phyloP scores from a whole-genome alignment of 2,797 vertebrate genomes.

The Microhierax caerulescens region DNA sequence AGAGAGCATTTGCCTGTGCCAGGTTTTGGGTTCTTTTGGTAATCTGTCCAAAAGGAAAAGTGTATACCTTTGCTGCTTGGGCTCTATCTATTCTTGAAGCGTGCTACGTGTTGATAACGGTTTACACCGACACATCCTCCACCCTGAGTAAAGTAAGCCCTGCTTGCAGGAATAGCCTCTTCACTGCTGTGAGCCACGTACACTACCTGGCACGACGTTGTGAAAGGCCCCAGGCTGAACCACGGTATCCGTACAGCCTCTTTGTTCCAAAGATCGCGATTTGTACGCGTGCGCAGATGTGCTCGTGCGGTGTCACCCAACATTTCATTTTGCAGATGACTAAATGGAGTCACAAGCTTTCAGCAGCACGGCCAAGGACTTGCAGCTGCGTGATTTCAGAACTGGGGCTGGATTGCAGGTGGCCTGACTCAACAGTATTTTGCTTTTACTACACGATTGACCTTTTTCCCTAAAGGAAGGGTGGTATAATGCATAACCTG shows the following conservation, averaged over 20 bases:
- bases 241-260: background rate
- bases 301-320: background rate
- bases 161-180: background rate
- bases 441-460: background rate
- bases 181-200: background rate
- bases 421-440: background rate
- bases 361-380: background rate
- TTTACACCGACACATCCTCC: background rate
- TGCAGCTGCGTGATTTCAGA: background rate
- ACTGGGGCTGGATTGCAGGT: background rate
- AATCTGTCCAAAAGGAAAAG: background rate
- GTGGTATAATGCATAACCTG: background rate
- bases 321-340: background rate
- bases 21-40: too few relatives aligned
- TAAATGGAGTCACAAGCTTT: background rate
- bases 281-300: background rate
- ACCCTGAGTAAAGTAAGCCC: background rate
- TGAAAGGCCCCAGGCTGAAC: background rate
- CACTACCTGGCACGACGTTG: background rate
- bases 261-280: background rate
- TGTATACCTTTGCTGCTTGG: background rate
- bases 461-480: background rate
- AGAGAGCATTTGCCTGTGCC: background rate
- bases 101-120: rapidly evolving
- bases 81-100: background rate